Evolutionary conservation across 2,113 vertebrate genomes (phyloP).

Genomic region (Hepsetus odoe): DNA sequence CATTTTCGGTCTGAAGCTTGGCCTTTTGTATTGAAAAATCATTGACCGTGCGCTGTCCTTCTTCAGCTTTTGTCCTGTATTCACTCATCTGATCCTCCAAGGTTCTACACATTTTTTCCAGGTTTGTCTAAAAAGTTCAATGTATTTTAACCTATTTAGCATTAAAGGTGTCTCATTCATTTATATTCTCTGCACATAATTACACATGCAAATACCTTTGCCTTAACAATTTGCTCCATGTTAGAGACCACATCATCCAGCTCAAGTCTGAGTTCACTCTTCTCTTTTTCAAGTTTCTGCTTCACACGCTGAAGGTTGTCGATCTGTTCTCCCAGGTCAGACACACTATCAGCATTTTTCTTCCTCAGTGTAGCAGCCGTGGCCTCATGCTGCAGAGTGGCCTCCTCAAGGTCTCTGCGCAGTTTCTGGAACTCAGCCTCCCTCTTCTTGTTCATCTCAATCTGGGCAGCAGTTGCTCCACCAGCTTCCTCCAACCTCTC

Average conservation of each 20-base stretch:
- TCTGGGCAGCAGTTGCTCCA: slow-evolving; percentile 80
- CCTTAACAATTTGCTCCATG: slow-evolving; percentile 81
- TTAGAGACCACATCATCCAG: slow-evolving; percentile 85
- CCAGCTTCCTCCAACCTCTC: slow-evolving; percentile 89
- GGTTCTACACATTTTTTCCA: slow-evolving; percentile 59
- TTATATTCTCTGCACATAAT: neutral
- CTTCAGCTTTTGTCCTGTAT: slow-evolving; percentile 48
- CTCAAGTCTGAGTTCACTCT: slow-evolving; percentile 82
- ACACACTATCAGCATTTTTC: slow-evolving; percentile 79
- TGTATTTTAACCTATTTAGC: neutral
- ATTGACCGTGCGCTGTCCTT: slow-evolving; percentile 53
- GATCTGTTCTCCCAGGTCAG: slow-evolving; percentile 78
- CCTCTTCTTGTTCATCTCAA: slow-evolving; percentile 87
- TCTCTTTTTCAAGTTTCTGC: slow-evolving; percentile 83
- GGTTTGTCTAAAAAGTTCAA: slow-evolving; percentile 39
- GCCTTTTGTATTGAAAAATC: slow-evolving; percentile 54
- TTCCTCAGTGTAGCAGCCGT: slow-evolving; percentile 77
- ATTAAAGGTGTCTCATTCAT: neutral
- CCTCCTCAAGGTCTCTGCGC: slow-evolving; percentile 82
- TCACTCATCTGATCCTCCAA: slow-evolving; percentile 56
- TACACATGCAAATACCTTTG: slow-evolving; percentile 71
- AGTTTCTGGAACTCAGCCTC: slow-evolving; percentile 84
- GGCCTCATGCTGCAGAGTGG: slow-evolving; percentile 81
- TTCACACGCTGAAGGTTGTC: slow-evolving; percentile 82
- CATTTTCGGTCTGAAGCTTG: slow-evolving; percentile 54